Conservation (phyloP, 1,140 invertebrate genomes). For the Leptestheria dahalacensis region DNA sequence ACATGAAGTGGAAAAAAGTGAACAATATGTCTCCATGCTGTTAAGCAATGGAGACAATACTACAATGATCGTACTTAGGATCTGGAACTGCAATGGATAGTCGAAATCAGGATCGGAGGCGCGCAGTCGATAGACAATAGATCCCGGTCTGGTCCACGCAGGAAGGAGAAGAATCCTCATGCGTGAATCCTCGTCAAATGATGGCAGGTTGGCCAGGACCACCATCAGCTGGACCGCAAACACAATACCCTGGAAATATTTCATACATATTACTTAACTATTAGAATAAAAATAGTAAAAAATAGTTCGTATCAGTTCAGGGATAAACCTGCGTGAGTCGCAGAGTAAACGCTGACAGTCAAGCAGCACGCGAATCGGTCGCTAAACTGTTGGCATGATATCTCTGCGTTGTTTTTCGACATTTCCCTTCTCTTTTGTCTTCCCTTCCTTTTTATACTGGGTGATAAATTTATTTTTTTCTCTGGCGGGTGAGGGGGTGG, state of each 20-base stretch:
- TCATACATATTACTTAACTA: neutral
- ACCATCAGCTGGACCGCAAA: neutral
- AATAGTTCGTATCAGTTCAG: neutral
- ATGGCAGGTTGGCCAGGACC: slow-evolving; percentile 40
- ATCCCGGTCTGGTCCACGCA: slow-evolving; percentile 58
- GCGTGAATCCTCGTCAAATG: slow-evolving; percentile 62
- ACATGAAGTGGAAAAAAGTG: no score
- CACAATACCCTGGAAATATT: neutral
- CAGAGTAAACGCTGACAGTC: neutral
- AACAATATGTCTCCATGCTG: no score
- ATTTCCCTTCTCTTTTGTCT: no score
- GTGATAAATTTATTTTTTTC: no score
- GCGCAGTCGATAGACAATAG: slow-evolving; percentile 67
- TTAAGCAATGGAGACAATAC: no score
- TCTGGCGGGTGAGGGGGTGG: no score
- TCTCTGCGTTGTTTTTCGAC: no score
- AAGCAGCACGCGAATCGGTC: neutral
- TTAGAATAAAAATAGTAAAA: neutral
- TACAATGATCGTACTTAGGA: slow-evolving; percentile 45
- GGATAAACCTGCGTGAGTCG: neutral
- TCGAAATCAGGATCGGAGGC: slow-evolving; percentile 73
- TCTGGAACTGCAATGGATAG: slow-evolving; percentile 64
- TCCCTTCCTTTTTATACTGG: no score
- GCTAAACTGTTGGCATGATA: no score
- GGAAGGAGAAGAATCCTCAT: slow-evolving; percentile 65